Evolutionary conservation across 2,113 vertebrate genomes (phyloP).

Genomic region (Ailuropoda melanoleuca): DNA sequence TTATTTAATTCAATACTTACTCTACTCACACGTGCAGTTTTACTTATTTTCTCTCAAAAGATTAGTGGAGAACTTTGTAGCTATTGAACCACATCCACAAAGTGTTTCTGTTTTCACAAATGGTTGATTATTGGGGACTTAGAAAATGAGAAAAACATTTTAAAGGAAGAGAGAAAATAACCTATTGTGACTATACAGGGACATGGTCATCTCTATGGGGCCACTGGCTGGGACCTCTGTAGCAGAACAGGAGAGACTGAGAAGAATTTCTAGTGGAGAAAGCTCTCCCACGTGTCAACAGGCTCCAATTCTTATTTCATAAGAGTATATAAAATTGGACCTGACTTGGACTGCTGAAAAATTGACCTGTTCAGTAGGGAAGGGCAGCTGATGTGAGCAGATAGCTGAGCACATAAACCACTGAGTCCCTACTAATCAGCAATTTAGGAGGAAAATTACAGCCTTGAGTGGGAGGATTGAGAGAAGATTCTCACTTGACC

Average conservation of each 20-base stretch:
- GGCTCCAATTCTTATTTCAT: not conserved
- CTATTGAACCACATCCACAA: not conserved
- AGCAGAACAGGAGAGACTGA: not conserved
- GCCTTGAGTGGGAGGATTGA: not conserved
- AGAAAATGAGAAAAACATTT: not conserved
- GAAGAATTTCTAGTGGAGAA: not conserved
- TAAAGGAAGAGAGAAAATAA: not conserved
- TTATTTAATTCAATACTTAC: not conserved
- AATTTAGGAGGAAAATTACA: not conserved
- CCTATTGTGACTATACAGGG: not conserved
- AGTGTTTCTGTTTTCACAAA: not conserved
- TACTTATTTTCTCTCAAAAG: not conserved
- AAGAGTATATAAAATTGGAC: not conserved
- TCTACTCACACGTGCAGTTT: not conserved
- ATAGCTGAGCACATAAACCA: not conserved
- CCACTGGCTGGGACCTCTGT: not conserved
- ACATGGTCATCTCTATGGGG: not conserved
- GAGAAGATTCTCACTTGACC: not conserved
- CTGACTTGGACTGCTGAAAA: not conserved
- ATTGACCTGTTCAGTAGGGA: not conserved
- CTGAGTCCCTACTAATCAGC: not conserved
- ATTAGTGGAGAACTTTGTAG: not conserved
- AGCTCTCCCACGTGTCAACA: fast-evolving
- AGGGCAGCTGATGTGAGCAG: not conserved
- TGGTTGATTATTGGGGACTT: not conserved